These are phyloP conservation scores for Alosa alosa DNA, from an alignment of 2,113 vertebrate species.

Conservation along the genomic window DNA sequence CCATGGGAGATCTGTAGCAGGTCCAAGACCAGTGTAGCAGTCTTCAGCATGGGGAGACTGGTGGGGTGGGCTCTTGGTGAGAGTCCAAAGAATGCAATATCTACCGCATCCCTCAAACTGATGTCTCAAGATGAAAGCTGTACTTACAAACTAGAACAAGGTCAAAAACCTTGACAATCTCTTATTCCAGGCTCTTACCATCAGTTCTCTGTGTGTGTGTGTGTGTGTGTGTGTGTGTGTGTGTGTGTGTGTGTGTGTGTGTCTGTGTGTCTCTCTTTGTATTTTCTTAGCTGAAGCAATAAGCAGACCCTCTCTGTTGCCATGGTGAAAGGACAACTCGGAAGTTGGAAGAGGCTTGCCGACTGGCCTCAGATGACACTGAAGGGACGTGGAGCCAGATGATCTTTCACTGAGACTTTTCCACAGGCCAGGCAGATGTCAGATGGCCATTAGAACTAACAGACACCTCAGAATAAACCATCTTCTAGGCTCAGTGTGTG, in stretches of 20 bases:
- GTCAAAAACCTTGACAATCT: neutral
- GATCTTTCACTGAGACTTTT: neutral
- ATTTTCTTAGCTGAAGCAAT: neutral
- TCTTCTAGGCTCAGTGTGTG: neutral
- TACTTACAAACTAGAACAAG: neutral
- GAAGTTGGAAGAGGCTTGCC: neutral
- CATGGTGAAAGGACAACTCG: neutral
- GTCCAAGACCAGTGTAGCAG: neutral
- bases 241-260: slow-evolving; percentile 1
- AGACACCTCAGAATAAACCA: neutral
- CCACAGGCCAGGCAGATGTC: neutral
- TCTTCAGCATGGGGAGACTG: neutral
- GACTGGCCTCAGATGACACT: neutral
- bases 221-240: slow-evolving; percentile 13
- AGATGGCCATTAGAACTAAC: neutral
- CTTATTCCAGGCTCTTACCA: neutral
- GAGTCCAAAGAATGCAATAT: neutral
- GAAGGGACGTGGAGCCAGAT: neutral
- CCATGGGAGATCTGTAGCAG: neutral
- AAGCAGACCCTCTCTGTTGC: slow-evolving; percentile 6
- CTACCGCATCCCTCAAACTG: neutral
- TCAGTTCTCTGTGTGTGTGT: slow-evolving; percentile 13
- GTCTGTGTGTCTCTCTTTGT: neutral
- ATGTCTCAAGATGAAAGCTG: neutral
- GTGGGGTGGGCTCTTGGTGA: neutral